A percentile compares a stretch with the other conserved stretches of the same genome.
These are phyloP conservation scores for Chrysolina oricalcia DNA, from an alignment of 2,888 invertebrate genomes.

Conservation along the genomic window DNA sequence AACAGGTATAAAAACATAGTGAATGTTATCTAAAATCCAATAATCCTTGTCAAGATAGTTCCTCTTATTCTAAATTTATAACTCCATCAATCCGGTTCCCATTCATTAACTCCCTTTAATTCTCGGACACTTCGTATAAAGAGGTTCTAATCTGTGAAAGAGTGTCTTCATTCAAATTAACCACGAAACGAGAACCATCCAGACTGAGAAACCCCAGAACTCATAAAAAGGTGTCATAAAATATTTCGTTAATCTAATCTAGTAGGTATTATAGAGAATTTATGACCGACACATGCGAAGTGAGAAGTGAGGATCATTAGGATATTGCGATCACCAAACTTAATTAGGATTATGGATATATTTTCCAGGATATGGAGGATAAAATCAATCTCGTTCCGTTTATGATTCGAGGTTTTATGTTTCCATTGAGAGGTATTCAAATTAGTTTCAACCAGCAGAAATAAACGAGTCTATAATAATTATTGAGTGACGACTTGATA, in stretches of 20 bases:
- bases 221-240: constrained; percentile 29
- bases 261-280: constrained; percentile 15
- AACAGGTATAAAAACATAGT: background rate
- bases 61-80: constrained; percentile 8
- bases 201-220: background rate
- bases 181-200: background rate
- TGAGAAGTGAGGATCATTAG: constrained; percentile 19
- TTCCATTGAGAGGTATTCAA: background rate
- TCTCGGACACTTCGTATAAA: constrained; percentile 1
- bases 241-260: constrained; percentile 29
- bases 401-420: background rate
- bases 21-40: background rate
- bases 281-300: constrained; percentile 28
- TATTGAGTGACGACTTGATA: background rate
- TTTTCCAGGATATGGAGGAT: constrained; percentile 5
- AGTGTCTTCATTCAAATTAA: constrained; percentile 14
- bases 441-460: background rate
- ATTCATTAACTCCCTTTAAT: background rate
- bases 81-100: constrained; percentile 14
- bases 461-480: background rate
- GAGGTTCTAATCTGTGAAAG: background rate
- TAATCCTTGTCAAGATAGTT: background rate
- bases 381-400: background rate
- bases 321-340: constrained; percentile 19
- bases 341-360: constrained; percentile 27